These are phyloP conservation scores for Dreissena rostriformis DNA, from an alignment of 1,140 invertebrate genomes.

Conservation along the genomic window DNA sequence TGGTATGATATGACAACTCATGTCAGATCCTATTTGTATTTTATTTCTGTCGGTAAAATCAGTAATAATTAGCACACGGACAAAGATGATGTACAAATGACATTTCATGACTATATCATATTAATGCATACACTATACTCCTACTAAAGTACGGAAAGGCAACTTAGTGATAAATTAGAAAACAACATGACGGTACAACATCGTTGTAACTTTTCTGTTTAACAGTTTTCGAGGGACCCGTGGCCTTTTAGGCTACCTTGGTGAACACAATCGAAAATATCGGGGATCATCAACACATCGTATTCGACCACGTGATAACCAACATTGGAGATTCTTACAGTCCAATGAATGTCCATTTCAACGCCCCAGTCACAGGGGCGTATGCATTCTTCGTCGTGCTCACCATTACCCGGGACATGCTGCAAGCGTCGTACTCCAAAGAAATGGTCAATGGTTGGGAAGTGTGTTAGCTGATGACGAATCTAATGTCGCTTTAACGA, in stretches of 20 bases:
- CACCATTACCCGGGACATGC: neutral
- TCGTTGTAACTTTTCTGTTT: too few relatives aligned
- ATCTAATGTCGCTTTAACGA: neutral
- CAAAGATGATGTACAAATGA: too few relatives aligned
- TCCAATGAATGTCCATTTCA: neutral
- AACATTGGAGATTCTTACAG: slow-evolving; percentile 30
- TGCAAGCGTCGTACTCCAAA: neutral
- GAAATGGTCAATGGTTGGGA: slow-evolving; percentile 8
- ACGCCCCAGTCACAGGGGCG: neutral
- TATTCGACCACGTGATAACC: slow-evolving; percentile 15
- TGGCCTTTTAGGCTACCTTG: slow-evolving; percentile 4
- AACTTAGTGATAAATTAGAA: too few relatives aligned
- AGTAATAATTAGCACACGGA: too few relatives aligned
- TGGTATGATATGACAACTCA: too few relatives aligned
- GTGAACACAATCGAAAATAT: neutral
- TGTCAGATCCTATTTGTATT: too few relatives aligned
- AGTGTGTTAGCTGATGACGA: neutral
- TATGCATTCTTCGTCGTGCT: neutral
- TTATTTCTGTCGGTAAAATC: too few relatives aligned
- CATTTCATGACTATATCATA: too few relatives aligned
- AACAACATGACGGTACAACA: too few relatives aligned
- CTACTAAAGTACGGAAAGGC: too few relatives aligned
- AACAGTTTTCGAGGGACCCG: neutral
- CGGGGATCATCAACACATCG: slow-evolving; percentile 15
- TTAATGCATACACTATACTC: too few relatives aligned